Evolutionary conservation across 2,797 vertebrate species (phyloP).

Genomic region (Florisuga fusca): DNA sequence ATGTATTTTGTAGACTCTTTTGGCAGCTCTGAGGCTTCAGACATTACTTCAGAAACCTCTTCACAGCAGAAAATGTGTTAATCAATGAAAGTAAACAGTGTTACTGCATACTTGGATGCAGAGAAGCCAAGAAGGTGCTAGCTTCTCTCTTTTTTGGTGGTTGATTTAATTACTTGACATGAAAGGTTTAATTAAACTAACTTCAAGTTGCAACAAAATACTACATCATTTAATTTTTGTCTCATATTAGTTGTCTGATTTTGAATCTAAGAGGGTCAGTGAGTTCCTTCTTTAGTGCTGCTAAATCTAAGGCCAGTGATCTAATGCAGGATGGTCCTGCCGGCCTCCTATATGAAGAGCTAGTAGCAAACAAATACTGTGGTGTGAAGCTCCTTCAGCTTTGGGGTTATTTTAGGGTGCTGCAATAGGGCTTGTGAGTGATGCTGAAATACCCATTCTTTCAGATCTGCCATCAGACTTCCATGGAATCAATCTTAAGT

Average conservation of each 20-base stretch:
- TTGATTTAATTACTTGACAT: neutral
- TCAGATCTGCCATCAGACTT: neutral
- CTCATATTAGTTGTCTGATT: neutral
- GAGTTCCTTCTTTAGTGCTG: neutral
- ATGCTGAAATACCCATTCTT: neutral
- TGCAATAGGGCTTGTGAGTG: neutral
- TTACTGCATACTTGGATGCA: neutral
- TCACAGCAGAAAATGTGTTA: neutral
- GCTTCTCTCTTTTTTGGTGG: neutral
- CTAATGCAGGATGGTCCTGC: neutral
- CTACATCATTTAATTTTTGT: neutral
- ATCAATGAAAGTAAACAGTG: neutral
- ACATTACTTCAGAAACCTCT: neutral
- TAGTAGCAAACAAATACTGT: neutral
- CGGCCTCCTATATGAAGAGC: neutral
- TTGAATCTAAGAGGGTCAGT: neutral
- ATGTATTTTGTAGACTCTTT: neutral
- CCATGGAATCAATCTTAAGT: neutral
- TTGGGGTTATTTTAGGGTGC: neutral
- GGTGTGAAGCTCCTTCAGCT: neutral
- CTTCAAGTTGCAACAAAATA: neutral
- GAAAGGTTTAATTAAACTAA: neutral
- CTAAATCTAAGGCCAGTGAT: neutral
- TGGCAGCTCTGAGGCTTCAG: neutral
- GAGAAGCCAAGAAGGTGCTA: neutral